phyloP scores from a whole-genome alignment of 2,113 vertebrate genomes.

The Aptenodytes patagonicus region DNA sequence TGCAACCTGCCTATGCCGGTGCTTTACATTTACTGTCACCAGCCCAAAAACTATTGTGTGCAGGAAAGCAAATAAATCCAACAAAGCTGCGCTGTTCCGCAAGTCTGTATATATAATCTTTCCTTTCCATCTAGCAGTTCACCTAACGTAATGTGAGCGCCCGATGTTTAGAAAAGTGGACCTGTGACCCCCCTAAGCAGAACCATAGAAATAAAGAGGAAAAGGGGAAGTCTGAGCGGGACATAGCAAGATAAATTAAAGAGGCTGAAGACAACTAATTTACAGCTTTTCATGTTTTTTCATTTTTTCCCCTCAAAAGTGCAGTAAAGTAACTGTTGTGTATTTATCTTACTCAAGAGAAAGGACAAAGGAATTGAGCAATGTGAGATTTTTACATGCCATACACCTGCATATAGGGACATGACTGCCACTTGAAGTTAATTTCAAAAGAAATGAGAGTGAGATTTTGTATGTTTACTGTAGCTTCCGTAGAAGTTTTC shows the following conservation, averaged over 20 bases:
- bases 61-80: not conserved
- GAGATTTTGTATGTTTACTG: not conserved
- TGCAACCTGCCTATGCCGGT: not conserved
- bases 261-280: not conserved
- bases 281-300: not conserved
- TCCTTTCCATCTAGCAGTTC: not conserved
- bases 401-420: not conserved
- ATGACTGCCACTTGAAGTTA: accelerated
- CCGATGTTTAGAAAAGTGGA: not conserved
- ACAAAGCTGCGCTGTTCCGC: not conserved
- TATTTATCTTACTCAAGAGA: not conserved
- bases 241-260: not conserved
- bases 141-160: accelerated
- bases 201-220: not conserved
- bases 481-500: not conserved
- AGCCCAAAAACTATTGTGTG: not conserved
- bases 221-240: not conserved
- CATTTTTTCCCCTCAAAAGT: not conserved
- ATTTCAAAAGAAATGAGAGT: not conserved
- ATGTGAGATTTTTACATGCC: not conserved
- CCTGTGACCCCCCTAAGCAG: not conserved
- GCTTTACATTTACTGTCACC: not conserved
- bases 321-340: not conserved
- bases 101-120: not conserved
- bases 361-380: not conserved